A percentile compares a stretch with the other conserved stretches of the same genome.
Evolutionary conservation across 1,140 invertebrate genomes (phyloP).

Genomic region (Papilio helenus): DNA sequence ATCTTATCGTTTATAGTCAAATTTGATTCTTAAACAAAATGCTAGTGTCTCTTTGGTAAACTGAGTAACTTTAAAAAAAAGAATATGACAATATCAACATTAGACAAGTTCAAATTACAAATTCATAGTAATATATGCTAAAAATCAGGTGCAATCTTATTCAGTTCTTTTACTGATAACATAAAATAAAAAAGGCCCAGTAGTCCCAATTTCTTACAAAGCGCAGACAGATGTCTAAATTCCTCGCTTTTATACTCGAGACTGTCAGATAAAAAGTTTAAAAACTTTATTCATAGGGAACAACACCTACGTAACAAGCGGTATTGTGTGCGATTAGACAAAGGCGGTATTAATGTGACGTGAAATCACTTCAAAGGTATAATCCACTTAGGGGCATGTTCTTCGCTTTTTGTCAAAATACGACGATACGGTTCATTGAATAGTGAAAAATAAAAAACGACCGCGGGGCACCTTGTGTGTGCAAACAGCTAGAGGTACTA

Average conservation of each 20-base stretch:
- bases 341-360: slow-evolving; percentile 74
- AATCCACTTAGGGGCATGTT: slow-evolving; percentile 81
- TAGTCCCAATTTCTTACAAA: slow-evolving; percentile 57
- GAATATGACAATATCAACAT: neutral
- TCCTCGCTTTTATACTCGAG: slow-evolving; percentile 57
- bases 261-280: slow-evolving; percentile 62
- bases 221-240: slow-evolving; percentile 69
- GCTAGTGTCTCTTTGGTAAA: neutral
- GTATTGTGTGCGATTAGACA: slow-evolving; percentile 70
- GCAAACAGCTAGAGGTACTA: slow-evolving; percentile 56
- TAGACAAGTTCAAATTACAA: neutral
- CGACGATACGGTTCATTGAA: slow-evolving; percentile 70
- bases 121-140: neutral
- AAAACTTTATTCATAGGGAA: slow-evolving; percentile 66
- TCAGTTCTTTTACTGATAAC: slow-evolving; percentile 27
- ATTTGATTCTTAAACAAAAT: neutral
- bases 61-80: neutral
- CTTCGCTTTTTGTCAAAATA: slow-evolving; percentile 76
- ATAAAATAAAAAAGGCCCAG: slow-evolving; percentile 46
- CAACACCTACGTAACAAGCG: slow-evolving; percentile 79
- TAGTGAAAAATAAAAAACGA: slow-evolving; percentile 74
- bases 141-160: neutral
- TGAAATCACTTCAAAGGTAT: slow-evolving; percentile 74
- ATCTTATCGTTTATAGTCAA: neutral
- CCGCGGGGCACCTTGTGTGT: slow-evolving; percentile 70